Percentiles rank a stretch among this genome's conserved stretches.
Conservation (phyloP, 2,888 invertebrate species). For the Clusia tigrina region DNA sequence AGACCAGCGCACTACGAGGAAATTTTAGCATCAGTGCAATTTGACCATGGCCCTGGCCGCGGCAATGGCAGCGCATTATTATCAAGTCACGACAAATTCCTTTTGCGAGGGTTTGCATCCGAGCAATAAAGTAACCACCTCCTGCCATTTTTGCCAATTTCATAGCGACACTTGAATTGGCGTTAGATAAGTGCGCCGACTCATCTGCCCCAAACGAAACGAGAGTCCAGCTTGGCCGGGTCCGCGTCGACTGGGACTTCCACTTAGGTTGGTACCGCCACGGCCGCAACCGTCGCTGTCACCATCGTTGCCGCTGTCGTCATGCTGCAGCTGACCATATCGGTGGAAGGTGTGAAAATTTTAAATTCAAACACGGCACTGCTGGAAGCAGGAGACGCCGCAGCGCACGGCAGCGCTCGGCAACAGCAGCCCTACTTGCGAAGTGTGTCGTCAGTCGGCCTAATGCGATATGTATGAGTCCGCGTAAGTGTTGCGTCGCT, state of each 20-base stretch:
- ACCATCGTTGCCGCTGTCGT: slow-evolving; percentile 38
- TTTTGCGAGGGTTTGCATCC: background rate
- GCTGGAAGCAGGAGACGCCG: slow-evolving; percentile 18
- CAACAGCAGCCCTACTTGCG: background rate
- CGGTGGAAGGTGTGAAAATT: slow-evolving; percentile 41
- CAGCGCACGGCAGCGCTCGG: background rate
- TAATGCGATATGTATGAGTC: background rate
- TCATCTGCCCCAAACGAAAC: too few species aligned
- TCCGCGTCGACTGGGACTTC: too few species aligned
- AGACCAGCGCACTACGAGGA: slow-evolving; percentile 10
- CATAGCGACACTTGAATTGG: slow-evolving; percentile 44
- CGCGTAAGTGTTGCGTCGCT: too few species aligned
- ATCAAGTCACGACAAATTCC: slow-evolving; percentile 62
- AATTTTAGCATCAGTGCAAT: slow-evolving; percentile 20
- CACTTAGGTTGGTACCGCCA: too few species aligned
- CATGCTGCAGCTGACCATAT: slow-evolving; percentile 42
- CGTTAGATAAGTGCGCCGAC: slow-evolving; percentile 46
- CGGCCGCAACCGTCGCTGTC: background rate
- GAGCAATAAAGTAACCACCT: background rate
- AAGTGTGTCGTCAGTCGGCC: background rate
- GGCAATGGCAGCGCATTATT: slow-evolving; percentile 40
- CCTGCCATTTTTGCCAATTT: slow-evolving; percentile 18
- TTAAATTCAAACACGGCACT: slow-evolving; percentile 41
- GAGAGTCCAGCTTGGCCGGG: slow-evolving; percentile 3
- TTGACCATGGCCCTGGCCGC: slow-evolving; percentile 7